These are phyloP conservation scores for Anarhynchus alexandrinus DNA, from an alignment of 2,113 vertebrate genomes.

Conservation along the genomic window DNA sequence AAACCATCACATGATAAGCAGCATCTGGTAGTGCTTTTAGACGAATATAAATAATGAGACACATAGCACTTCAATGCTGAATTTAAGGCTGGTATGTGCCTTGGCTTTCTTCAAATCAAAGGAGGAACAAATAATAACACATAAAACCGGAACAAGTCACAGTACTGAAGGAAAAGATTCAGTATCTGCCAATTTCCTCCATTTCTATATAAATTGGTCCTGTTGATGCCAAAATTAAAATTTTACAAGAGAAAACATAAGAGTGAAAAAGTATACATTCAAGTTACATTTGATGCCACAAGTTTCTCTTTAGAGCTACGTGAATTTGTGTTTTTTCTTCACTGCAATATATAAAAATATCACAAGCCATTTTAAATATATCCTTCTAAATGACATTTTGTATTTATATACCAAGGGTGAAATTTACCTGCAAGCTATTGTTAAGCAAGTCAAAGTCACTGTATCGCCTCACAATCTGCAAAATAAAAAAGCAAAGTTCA, in stretches of 20 bases:
- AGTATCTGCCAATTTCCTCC: constrained; percentile 17
- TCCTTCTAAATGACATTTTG: not conserved
- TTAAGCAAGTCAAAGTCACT: constrained; percentile 97
- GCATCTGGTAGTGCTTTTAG: constrained; percentile 43
- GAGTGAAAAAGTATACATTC: not conserved
- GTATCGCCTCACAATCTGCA: constrained; percentile 93
- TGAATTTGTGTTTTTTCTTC: not conserved
- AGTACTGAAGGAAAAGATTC: not conserved
- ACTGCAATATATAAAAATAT: not conserved
- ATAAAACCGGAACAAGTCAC: constrained; percentile 23
- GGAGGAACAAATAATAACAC: not conserved
- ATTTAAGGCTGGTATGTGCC: constrained; percentile 30
- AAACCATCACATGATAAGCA: constrained; percentile 45
- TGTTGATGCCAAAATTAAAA: not conserved
- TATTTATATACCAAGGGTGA: not conserved
- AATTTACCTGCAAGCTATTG: constrained; percentile 91
- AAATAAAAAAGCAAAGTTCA: constrained; percentile 53
- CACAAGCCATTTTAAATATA: not conserved
- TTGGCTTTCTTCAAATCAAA: constrained; percentile 23
- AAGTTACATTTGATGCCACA: not conserved
- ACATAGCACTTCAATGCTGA: not conserved
- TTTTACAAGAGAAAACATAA: not conserved
- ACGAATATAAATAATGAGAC: constrained; percentile 22
- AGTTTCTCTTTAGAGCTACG: not conserved
- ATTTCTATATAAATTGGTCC: not conserved